A percentile compares a stretch with the other conserved stretches of the same genome.
phyloP scores from a whole-genome alignment of 2,113 vertebrate genomes.

The Echinops telfairi region DNA sequence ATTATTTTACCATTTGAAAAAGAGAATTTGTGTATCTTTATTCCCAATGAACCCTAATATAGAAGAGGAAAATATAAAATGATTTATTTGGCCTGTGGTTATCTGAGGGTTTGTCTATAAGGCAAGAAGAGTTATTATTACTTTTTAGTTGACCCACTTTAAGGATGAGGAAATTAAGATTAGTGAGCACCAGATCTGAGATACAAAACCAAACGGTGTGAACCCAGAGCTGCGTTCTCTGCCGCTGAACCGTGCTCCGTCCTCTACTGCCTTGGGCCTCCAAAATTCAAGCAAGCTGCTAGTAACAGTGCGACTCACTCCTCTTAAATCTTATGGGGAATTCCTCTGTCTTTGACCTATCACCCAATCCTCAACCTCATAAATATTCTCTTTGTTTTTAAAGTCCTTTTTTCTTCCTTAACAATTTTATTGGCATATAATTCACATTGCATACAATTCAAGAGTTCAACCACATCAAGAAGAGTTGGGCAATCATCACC shows the following conservation, averaged over 20 bases:
- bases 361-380: too few relatives aligned
- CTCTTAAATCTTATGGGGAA: neutral
- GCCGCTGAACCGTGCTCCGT: too few relatives aligned
- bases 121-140: neutral
- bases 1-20: neutral
- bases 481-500: too few relatives aligned
- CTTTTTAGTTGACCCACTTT: neutral
- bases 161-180: neutral
- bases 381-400: neutral
- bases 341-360: neutral
- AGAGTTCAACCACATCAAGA: too few relatives aligned
- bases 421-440: too few relatives aligned
- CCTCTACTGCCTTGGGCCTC: neutral
- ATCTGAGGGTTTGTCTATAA: neutral
- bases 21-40: neutral
- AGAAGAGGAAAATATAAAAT: neutral
- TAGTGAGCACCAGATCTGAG: neutral
- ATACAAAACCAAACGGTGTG: neutral
- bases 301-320: neutral
- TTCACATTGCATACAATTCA: too few relatives aligned
- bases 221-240: neutral
- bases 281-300: neutral
- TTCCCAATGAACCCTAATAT: neutral
- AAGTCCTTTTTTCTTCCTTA: neutral
- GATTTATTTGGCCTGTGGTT: neutral